Percentiles rank a stretch among this genome's conserved stretches.
Conservation (phyloP, 2,113 vertebrate species). For the Scortum barcoo region DNA sequence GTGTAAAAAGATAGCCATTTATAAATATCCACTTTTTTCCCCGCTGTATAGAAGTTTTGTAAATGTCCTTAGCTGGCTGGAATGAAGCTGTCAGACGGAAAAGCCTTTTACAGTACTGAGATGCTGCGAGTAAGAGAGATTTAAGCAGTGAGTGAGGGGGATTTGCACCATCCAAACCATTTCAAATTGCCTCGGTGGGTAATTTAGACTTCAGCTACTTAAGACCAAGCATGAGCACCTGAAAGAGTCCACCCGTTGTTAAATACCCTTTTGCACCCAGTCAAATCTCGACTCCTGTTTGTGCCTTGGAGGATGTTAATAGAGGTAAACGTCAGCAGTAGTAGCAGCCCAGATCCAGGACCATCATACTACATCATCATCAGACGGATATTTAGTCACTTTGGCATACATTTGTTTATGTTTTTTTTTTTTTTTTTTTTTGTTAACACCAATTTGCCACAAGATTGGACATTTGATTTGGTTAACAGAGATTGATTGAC, state of each 20-base stretch:
- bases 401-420: no score
- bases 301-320: neutral
- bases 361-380: no score
- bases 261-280: constrained; percentile 24
- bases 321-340: neutral
- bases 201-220: constrained; percentile 53
- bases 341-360: neutral
- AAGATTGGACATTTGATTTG: neutral
- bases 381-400: neutral
- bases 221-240: constrained; percentile 54
- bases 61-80: constrained; percentile 49
- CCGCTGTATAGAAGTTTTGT: constrained; percentile 3
- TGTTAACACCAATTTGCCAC: neutral
- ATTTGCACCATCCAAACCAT: constrained; percentile 58
- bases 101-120: constrained; percentile 65
- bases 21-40: constrained; percentile 70
- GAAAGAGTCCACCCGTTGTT: constrained; percentile 64
- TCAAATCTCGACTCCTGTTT: constrained; percentile 6
- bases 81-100: constrained; percentile 50
- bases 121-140: constrained; percentile 53
- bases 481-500: no score
- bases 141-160: constrained; percentile 50
- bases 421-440: no score
- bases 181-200: constrained; percentile 47
- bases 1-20: constrained; percentile 78